phyloP scores from a whole-genome alignment of 2,113 vertebrate genomes.

The Sterrhoptilus dennistouni region DNA sequence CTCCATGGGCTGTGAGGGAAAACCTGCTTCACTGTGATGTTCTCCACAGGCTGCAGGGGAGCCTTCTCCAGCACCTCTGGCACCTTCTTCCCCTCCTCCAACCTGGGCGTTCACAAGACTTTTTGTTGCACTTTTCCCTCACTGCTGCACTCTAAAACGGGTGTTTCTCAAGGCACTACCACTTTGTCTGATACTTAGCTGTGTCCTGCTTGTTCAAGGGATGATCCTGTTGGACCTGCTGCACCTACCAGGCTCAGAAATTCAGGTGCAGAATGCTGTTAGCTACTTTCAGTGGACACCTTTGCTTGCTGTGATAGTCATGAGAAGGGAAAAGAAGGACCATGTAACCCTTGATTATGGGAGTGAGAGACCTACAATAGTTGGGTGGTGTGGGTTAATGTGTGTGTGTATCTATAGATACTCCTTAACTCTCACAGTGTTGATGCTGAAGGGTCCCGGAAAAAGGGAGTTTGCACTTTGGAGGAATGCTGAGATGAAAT shows the following conservation, averaged over 20 bases:
- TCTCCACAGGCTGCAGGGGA: background rate
- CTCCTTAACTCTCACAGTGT: rapidly evolving
- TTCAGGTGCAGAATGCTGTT: background rate
- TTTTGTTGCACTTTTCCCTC: background rate
- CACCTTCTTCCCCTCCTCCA: background rate
- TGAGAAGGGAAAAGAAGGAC: background rate
- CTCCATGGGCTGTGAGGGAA: background rate
- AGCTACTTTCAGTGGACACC: background rate
- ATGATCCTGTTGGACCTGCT: background rate
- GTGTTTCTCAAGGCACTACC: rapidly evolving
- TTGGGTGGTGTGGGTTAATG: background rate
- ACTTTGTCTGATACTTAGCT: background rate
- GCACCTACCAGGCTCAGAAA: background rate
- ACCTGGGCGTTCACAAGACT: background rate
- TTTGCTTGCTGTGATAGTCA: background rate
- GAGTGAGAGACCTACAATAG: background rate
- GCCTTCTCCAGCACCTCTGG: background rate
- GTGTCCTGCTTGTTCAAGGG: background rate
- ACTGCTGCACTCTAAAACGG: background rate
- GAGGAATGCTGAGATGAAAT: background rate
- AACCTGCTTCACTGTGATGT: background rate
- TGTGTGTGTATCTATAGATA: background rate
- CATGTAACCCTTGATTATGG: background rate
- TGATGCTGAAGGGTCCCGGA: background rate
- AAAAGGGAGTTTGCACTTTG: background rate